Percentiles rank a stretch among this genome's conserved stretches.
Evolutionary conservation across 1,140 invertebrate genomes (phyloP).

Genomic region (Leptestheria dahalacensis): DNA sequence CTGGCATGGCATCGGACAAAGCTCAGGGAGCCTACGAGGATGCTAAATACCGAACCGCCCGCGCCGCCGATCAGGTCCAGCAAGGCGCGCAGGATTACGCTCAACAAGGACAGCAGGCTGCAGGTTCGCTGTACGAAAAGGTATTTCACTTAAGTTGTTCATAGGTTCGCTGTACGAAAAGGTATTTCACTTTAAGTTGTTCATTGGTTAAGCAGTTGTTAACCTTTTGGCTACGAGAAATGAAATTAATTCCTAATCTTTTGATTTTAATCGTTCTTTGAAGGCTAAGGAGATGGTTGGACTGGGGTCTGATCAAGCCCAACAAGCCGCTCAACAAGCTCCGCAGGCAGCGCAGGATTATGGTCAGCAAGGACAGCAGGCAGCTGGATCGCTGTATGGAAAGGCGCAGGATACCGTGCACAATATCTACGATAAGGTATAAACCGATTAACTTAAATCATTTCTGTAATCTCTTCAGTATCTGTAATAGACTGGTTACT

Average conservation of each 20-base stretch:
- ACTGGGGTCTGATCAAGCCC: neutral
- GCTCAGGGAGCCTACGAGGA: neutral
- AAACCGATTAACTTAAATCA: too few species aligned
- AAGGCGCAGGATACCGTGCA: neutral
- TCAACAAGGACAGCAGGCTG: neutral
- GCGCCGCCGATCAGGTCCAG: neutral
- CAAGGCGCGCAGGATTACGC: neutral
- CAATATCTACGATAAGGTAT: too few species aligned
- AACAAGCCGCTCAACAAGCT: neutral
- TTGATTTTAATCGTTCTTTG: too few species aligned
- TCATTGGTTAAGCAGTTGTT: too few species aligned
- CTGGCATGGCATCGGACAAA: neutral
- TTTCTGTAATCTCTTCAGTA: too few species aligned
- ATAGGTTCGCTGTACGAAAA: too few species aligned
- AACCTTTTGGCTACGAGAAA: too few species aligned
- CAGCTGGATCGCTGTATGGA: neutral
- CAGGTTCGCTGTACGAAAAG: neutral
- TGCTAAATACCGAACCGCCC: neutral
- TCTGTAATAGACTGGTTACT: too few species aligned
- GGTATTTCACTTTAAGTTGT: too few species aligned
- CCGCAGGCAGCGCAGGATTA: neutral
- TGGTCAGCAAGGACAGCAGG: neutral
- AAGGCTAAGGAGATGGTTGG: neutral
- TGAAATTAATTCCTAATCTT: too few species aligned
- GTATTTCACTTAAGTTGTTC: too few species aligned